Base-by-base conservation (phyloP, 2,888 invertebrate species). In the Smittia aterrima region DNA sequence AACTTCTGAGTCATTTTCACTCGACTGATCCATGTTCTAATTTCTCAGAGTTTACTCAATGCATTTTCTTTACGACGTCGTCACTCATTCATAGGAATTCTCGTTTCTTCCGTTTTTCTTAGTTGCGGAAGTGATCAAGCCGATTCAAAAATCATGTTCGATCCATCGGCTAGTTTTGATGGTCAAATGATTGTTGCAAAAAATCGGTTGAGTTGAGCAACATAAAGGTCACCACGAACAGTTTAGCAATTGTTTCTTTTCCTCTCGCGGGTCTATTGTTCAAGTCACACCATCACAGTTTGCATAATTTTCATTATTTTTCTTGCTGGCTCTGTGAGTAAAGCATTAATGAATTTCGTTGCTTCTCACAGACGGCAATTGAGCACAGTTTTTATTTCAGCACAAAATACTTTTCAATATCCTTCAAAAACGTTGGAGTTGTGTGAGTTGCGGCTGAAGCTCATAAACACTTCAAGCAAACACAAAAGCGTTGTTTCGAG, bases 171-270 rank as follows among this genome's bases (percentile, higher is more conserved):
- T 54, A 53, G 24, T 54, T 25, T 62, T 13, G 27, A 22, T 18
- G 58, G 58, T 22, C 58, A 22, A n/a, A 22, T 13, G 20, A 13
- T 67, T 18, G 40, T 40, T 40, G 20, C 20, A 22, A 41, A 41
- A 66, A 41, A 20, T 22, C 40, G n/a, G n/a, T n/a, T n/a, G 18
- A 40, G 40, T 25, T n/a, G 9, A 18, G 9, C 41, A 70, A 18
- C 70, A 70, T 70, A 72, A 72, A 72, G 72, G 72, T 72, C 72
- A 72, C 22, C 40, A 11, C 25, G 24, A 72, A 72, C 20, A 54
- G 72, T 54, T 38, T 2, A 40, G 66, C 66, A 20, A 66, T 40
- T 40, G 66, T 40, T 66, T 32, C 4, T 58, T 16, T n/a, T 32
- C 32, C 32, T n/a, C 18, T 58, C 20, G n/a, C 4, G 27, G n/a